Evolutionary conservation across 2,113 vertebrate species (phyloP), one percentile per base, ranked within the genome.

Genomic region (Eclectus roratus): DNA sequence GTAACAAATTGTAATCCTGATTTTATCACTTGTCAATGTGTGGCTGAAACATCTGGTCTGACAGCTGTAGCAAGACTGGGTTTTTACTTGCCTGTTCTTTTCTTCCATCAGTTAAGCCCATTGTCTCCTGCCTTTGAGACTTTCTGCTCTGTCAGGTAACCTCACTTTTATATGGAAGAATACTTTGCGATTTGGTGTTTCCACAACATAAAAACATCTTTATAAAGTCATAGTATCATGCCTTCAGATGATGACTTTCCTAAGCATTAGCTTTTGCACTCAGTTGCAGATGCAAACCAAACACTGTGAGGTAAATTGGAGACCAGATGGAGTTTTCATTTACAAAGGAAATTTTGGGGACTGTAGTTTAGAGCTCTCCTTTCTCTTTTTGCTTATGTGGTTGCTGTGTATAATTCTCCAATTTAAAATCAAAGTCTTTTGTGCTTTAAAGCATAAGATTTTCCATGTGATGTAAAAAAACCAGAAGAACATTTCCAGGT

Each of bases 41-140:
- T 73, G 21, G 24, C 56, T 88, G 78, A 72, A 94, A 88, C 90
- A 95, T 87, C 90, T 81, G 70, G 68, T 69, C 39, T 77, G 63
- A 77, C 63, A 91, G 71, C 31, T 94, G 81, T 72, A 80, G 53
- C 13, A 56, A 68, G 58, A 69, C 25, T 66, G 16, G 3, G 7
- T 20, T 80, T 79, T 73, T 85, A 55, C 15, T 83, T 68, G 10
- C 33, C 61, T 74, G 27, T 2, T 79, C 71, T 77, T 81, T 63
- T 23, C 28, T 61, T 90, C n/a, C 35, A 37, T 29, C 43, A 41
- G 55, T 64, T 58, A 55, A 92, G 11, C 3, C 13, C 20, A 7
- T 33, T 80, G 58, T 58, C 49, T 85, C 25, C 44, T 83, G 49
- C 11, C 27, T 55, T 82, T 74, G n/a, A 70, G 58, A 53, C 17